Base-by-base conservation (phyloP, 1,140 invertebrate genomes). In the Bombus affinis region DNA sequence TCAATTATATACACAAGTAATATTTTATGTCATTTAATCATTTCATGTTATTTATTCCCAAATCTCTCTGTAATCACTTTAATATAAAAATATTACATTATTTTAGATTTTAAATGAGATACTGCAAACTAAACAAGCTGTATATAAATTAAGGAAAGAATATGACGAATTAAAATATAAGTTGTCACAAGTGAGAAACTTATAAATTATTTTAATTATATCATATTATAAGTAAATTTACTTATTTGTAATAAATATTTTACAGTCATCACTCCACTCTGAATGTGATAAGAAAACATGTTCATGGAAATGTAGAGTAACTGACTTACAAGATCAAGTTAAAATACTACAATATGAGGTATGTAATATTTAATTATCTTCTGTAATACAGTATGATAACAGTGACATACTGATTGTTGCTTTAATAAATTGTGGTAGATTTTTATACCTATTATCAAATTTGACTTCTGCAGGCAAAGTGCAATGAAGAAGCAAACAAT, bases 261-360 rank as follows among this genome's bases (percentile, higher is more conserved):
- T 87, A 35, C 32, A 93, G 92, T 90, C 92, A 90, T 70, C 88
- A 83, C 78, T 72, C 83, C 86, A 91, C 81, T 44, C 75, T n/a
- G 88, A 90, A 73, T 84, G 89, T 66, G 85, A 92, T 62, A 82
- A 93, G 3, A 91, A 81, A 75, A 57, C 91, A 12, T 91, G 82
- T 81, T 84, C 91, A 47, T 92, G 90, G 85, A 87, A 91, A 85
- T 89, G 68, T 78, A 87, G 53, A 74, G 82, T 90, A 44, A 84
- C 71, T 15, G 92, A 92, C 68, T 91, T 92, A 53, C 87, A 92
- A 84, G 88, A 90, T 65, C 91, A 94, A 89, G 77, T 94, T 79
- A 87, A 86, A 71, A 77, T 90, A 82, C 83, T 94, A 32, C 87
- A 91, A 83, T 92, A 91, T 42, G 92, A 94, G 78, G 94, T 94